phyloP scores from a whole-genome alignment of 2,888 invertebrate genomes.

The Melieria picta region DNA sequence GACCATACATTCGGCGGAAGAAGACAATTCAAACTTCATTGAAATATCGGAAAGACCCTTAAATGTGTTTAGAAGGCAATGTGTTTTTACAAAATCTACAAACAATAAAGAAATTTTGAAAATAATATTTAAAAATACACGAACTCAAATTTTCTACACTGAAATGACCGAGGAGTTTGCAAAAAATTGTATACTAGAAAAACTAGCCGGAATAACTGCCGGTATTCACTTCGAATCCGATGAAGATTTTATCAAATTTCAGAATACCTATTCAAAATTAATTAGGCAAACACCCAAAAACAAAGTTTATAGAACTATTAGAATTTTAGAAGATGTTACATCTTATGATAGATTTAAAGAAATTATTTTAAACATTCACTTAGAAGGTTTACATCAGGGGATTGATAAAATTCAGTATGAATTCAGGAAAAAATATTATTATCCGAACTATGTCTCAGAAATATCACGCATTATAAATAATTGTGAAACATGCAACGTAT shows the following conservation, averaged over 20 bases:
- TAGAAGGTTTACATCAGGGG: conserved; percentile 31
- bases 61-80: too few relatives aligned
- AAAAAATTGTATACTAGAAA: background rate
- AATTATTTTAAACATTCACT: conserved; percentile 10
- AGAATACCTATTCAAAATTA: background rate
- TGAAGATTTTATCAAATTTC: conserved; percentile 10
- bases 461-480: conserved; percentile 35
- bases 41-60: too few relatives aligned
- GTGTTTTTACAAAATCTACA: too few relatives aligned
- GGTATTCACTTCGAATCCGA: background rate
- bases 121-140: conserved; percentile 8
- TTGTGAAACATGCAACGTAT: conserved; percentile 38
- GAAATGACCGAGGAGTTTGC: background rate
- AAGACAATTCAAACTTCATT: conserved; percentile 2
- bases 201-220: too few relatives aligned
- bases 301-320: background rate
- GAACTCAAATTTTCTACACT: too few relatives aligned
- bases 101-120: conserved; percentile 9
- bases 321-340: conserved; percentile 19
- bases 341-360: conserved; percentile 5
- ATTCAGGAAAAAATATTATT: too few relatives aligned
- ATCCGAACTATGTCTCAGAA: conserved; percentile 35
- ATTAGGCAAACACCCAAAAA: background rate
- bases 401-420: conserved; percentile 36
- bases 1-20: conserved; percentile 25